Evolutionary conservation across 2,888 invertebrate species (phyloP), one percentile per base, ranked within the genome.

Genomic region (Phania funesta): DNA sequence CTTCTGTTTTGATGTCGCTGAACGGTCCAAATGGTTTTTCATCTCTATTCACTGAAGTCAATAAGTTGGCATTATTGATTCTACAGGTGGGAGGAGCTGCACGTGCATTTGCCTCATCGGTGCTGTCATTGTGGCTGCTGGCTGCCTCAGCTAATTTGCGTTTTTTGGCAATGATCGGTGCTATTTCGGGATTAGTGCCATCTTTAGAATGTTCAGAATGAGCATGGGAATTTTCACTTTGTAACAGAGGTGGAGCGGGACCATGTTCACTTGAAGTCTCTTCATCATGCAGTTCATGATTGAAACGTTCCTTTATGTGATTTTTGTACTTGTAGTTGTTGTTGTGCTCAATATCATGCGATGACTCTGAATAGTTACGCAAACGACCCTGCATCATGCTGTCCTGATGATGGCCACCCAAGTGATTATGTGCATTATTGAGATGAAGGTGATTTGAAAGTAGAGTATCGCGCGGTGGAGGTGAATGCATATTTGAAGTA

Each of bases 281-380:
- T 82, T 90, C 90, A 71, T 91, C 91, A 79, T 91, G 90, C 46
- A 89, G 73, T 77, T 91, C 93, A 83, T 93, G 92, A 1, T 93
- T 93, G 84, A 98, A 98, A 78, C 98, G 92, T 89, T 97, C 95
- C 88, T 98, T 97, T 85, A 98, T 98, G 88, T 95, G 96, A 87
- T 96, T 98, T 92, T 98, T 98, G 92, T 97, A 98, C 92, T 98
- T 98, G 92, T 98, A 98, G 86, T 93, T 93, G 56, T 93, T 90
- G 84, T 91, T 91, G 86, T 88, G 92, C 83, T 90, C 90, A 73
- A 90, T 87, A 56, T 91, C 91, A 84, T 91, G 91, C 71, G 91
- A 91, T 16, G 90, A 90, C 83, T 91, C 91, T 3, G 91, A 91
- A 44, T 90, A 90, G 84, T 91, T 91, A 60, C 91, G 89, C 86